These are phyloP conservation scores for Sclerodermus sp. DNA, from an alignment of 2,888 invertebrate genomes.

Conservation along the genomic window DNA sequence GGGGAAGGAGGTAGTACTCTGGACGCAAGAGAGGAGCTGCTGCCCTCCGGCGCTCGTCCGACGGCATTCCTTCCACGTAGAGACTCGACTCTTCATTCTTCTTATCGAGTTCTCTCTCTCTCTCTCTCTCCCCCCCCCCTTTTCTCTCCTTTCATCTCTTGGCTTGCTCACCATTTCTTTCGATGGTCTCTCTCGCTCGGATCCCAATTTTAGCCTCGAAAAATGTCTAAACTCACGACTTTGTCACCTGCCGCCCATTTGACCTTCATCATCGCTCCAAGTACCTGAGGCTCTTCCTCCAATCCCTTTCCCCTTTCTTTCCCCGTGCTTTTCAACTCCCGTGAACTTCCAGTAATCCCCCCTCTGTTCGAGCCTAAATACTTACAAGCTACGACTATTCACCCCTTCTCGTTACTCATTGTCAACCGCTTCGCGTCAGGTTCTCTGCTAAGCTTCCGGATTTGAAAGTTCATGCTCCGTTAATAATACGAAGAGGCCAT, in stretches of 20 bases:
- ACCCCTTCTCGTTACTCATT: too few relatives aligned
- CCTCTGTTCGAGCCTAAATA: too few relatives aligned
- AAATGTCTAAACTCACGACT: constrained; percentile 42
- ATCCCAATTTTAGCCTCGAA: constrained; percentile 40
- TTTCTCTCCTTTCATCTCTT: constrained; percentile 17
- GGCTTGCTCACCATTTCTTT: neutral
- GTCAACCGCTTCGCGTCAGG: too few relatives aligned
- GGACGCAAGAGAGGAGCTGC: constrained; percentile 38
- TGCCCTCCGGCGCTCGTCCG: constrained; percentile 57
- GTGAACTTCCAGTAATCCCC: neutral
- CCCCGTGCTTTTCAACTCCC: neutral
- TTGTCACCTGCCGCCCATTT: constrained; percentile 44
- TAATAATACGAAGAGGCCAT: too few relatives aligned
- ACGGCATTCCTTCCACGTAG: constrained; percentile 54
- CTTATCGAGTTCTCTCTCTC: constrained; percentile 37
- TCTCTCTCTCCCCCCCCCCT: constrained; percentile 20
- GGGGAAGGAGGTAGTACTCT: constrained; percentile 25
- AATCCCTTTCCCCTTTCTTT: constrained; percentile 3
- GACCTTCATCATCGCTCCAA: constrained; percentile 8
- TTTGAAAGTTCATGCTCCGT: too few relatives aligned
- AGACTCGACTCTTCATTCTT: constrained; percentile 43
- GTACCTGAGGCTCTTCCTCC: too few relatives aligned
- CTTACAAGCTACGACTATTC: too few relatives aligned
- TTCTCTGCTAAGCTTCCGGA: too few relatives aligned
- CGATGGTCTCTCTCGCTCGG: constrained; percentile 18